Evolutionary conservation across 2,797 vertebrate species (phyloP).

Genomic region (Platalea minor): DNA sequence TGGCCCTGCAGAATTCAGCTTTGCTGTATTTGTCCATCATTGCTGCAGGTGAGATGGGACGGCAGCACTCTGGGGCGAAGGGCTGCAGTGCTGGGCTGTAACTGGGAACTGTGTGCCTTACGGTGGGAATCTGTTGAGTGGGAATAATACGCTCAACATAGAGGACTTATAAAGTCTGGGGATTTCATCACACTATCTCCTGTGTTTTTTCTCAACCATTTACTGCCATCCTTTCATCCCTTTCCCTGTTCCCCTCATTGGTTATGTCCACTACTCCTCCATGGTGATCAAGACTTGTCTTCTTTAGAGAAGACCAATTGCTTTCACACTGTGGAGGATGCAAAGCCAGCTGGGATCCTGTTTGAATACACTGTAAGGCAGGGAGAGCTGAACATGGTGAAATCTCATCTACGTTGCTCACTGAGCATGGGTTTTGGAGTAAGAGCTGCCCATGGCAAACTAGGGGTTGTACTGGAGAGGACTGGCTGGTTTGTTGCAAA

Average conservation of each 20-base stretch:
- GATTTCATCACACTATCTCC: not conserved
- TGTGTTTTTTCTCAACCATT: not conserved
- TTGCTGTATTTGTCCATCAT: not conserved
- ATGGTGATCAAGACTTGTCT: not conserved
- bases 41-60: not conserved
- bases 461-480: not conserved
- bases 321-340: not conserved
- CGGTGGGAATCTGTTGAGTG: rapidly evolving
- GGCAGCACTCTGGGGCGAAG: not conserved
- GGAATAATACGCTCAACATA: rapidly evolving
- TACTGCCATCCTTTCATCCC: not conserved
- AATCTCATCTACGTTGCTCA: not conserved
- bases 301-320: not conserved
- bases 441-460: not conserved
- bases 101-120: not conserved
- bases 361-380: not conserved
- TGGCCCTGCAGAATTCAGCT: not conserved
- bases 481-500: not conserved
- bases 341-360: not conserved
- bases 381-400: not conserved
- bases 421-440: not conserved
- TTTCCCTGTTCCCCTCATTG: not conserved
- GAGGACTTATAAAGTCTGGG: not conserved
- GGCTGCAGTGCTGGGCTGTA: not conserved
- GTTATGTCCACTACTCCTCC: not conserved